phyloP scores from a whole-genome alignment of 2,888 invertebrate species.

The Luffia ferchaultella region DNA sequence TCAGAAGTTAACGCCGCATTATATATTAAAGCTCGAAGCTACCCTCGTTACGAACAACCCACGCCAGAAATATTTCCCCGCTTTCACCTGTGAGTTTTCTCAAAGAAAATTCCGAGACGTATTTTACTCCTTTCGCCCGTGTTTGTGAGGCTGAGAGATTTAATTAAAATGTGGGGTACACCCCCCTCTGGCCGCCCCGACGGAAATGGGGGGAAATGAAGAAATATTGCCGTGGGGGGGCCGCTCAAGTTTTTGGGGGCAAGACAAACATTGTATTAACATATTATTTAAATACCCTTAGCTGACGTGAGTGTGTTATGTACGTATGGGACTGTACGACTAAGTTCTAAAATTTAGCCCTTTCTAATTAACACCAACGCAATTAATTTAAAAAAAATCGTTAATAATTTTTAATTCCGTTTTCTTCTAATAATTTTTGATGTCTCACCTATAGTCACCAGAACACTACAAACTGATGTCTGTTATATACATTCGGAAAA shows the following conservation, averaged over 20 bases:
- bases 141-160: constrained; percentile 37
- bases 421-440: too few relatives aligned
- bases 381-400: too few relatives aligned
- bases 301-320: constrained; percentile 9
- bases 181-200: constrained; percentile 13
- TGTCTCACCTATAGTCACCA: too few relatives aligned
- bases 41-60: not conserved
- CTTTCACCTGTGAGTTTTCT: constrained; percentile 28
- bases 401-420: too few relatives aligned
- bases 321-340: constrained; percentile 1
- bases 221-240: constrained; percentile 32
- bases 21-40: not conserved
- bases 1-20: not conserved
- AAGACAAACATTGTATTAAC: constrained; percentile 55
- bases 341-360: not conserved
- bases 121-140: constrained; percentile 28
- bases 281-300: constrained; percentile 54
- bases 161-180: constrained; percentile 53
- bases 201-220: constrained; percentile 27
- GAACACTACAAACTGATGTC: too few relatives aligned
- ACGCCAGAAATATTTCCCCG: constrained; percentile 1
- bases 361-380: not conserved
- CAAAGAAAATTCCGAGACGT: constrained; percentile 55
- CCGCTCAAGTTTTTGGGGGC: constrained; percentile 46
- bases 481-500: too few relatives aligned